Base-by-base conservation (phyloP, 2,113 vertebrate genomes). In the Trematocara marginatum region DNA sequence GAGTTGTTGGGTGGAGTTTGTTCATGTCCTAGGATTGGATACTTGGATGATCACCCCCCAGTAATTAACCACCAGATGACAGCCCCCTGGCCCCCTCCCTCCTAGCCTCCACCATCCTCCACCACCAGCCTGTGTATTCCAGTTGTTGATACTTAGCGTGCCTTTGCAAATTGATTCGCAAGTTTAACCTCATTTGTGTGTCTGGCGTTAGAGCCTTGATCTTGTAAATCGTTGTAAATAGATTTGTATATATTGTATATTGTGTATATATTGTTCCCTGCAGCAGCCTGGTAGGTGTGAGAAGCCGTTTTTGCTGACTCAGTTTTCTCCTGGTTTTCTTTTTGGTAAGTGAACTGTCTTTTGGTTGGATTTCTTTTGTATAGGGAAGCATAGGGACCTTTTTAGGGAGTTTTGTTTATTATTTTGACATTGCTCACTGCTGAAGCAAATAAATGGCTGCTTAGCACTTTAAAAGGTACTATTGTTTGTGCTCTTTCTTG, bases 381-480 rank as follows among this genome's bases (percentile, higher is more conserved):
- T 61, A 18, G 29, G 57, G 57, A 34, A 61, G 57, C 57, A 61
- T 61, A 18, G 9, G 9, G 31, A 35, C 15, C 29, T 35, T 35
- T 18, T 61, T 10, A 61, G 29, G 15, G 15, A 35, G 29, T 61
- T 61, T 61, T 61, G 9, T 18, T 61, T 18, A 61, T 34, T 61
- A 6, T 61, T 61, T 61, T 34, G 0, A 9, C 9, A 61, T 18
- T 61, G 5, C 3, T 61, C 31, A 61, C 57, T 61, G 31, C 31
- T 61, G 57, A 61, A 18, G 5, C 57, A 61, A 35, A 61, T 61
- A 61, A 61, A 61, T 61, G 9, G 57, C 57, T 61, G 31, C 16
- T 61, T 61, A 61, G 31, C 31, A 61, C 57, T 61, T 61, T 61
- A 61, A 61, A 61, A 61, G 57, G 31, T 61, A 61, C 31, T 61